Evolutionary conservation across 2,113 vertebrate genomes (phyloP).

Genomic region (Ursus arctos): DNA sequence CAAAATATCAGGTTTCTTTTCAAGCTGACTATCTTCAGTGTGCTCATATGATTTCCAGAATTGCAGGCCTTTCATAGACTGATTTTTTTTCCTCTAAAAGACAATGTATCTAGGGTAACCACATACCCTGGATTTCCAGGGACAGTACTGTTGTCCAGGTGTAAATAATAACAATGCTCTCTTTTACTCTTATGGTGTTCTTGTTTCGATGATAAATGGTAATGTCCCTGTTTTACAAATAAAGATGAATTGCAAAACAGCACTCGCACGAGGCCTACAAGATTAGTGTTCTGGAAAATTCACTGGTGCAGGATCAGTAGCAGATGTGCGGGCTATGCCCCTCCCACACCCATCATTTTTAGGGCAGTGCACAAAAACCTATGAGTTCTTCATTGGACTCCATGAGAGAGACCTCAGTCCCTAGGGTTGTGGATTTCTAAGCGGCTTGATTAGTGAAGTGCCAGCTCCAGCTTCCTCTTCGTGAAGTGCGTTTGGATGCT

Average conservation of each 20-base stretch:
- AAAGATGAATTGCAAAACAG: constrained; percentile 14
- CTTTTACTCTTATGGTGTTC: neutral
- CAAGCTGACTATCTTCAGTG: neutral
- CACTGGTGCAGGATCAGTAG: neutral
- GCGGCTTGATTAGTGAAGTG: neutral
- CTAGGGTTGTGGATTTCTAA: neutral
- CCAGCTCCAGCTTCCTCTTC: neutral
- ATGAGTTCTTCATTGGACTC: neutral
- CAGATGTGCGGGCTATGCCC: neutral
- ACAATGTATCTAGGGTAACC: neutral
- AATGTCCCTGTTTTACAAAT: neutral
- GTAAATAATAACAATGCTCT: neutral
- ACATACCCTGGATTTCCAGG: neutral
- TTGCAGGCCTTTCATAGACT: neutral
- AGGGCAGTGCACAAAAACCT: neutral
- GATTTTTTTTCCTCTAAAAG: constrained; percentile 5
- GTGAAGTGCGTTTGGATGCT: neutral
- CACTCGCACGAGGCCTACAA: neutral
- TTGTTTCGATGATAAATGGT: neutral
- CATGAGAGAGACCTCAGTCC: neutral
- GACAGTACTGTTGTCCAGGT: neutral
- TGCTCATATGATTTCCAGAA: neutral
- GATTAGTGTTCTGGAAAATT: neutral
- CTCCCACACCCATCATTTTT: neutral
- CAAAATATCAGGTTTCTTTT: neutral